Evolutionary conservation across 2,888 invertebrate genomes (phyloP).

Genomic region (Acrocyrtus sp.): DNA sequence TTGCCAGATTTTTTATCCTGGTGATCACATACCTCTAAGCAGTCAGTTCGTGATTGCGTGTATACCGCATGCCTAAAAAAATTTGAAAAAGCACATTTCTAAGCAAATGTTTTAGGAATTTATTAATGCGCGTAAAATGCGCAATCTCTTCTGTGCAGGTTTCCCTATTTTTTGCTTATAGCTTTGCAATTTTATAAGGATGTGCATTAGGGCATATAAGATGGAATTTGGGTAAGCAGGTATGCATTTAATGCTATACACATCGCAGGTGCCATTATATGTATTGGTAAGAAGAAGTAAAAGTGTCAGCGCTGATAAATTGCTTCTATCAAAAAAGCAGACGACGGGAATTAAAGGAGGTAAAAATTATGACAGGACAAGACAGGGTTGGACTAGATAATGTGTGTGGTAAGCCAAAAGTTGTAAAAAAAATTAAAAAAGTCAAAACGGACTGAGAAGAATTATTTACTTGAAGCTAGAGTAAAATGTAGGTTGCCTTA

Average conservation of each 20-base stretch:
- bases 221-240: no score
- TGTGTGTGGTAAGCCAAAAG: not conserved
- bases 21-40: no score
- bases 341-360: not conserved
- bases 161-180: not conserved
- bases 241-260: not conserved
- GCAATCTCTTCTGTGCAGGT: not conserved
- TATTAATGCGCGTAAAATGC: slow-evolving; percentile 1
- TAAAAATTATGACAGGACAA: slow-evolving; percentile 13
- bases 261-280: not conserved
- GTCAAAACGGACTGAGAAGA: not conserved
- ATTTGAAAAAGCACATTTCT: no score
- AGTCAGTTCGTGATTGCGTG: no score
- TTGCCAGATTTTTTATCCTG: no score
- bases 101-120: no score
- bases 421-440: not conserved
- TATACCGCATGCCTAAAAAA: no score
- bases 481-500: no score
- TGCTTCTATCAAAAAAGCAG: not conserved
- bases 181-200: no score
- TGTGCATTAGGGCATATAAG: no score
- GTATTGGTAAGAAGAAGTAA: not conserved
- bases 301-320: slow-evolving; percentile 20
- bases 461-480: no score
- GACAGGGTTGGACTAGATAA: slow-evolving; percentile 5